Evolutionary conservation across 2,888 invertebrate species (phyloP), one percentile per base, ranked within the genome.

Genomic region (Chloroclysta siterata): DNA sequence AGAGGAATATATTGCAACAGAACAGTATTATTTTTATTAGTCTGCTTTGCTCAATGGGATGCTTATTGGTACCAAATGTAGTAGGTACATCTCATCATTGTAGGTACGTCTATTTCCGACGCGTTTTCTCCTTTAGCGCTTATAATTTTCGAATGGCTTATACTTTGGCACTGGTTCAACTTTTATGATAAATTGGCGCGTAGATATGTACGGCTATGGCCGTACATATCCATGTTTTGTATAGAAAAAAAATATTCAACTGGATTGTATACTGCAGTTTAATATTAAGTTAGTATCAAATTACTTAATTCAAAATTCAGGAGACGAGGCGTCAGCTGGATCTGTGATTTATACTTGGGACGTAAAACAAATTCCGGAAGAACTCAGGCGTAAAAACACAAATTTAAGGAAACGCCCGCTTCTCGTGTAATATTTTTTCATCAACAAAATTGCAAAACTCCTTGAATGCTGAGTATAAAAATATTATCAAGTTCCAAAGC

Each of bases 251-350:
- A 11, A 39, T 39, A 33, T 8, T 3, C 8, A 33, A 0, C 11
- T 11, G 36, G 11, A 11, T 0, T 39, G 11, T 39, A 11, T 39
- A 66, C 60, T 65, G 55, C 53, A 63, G 29, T 74, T 74, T 76
- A 76, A 76, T 77, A 76, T 74, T 68, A 78, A 74, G 75, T 79
- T 76, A 72, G 73, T 75, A 73, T 72, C 73, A 72, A 71, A 71
- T 74, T 73, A 73, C 74, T 83, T 85, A 82, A 87, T 87, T 79
- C 82, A 84, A 81, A 84, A 90, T 89, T 89, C 88, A 81, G 82
- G 74, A 79, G 83, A 80, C 77, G 75, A 75, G 70, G 81, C 88
- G 86, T 84, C 87, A 84, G 82, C 87, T 88, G 84, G 81, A 75
- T 65, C 76, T 65, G 80, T 88, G 88, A 88, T 89, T 88, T 89